phyloP scores from a whole-genome alignment of 2,888 invertebrate species.

The Campoplex capitator region DNA sequence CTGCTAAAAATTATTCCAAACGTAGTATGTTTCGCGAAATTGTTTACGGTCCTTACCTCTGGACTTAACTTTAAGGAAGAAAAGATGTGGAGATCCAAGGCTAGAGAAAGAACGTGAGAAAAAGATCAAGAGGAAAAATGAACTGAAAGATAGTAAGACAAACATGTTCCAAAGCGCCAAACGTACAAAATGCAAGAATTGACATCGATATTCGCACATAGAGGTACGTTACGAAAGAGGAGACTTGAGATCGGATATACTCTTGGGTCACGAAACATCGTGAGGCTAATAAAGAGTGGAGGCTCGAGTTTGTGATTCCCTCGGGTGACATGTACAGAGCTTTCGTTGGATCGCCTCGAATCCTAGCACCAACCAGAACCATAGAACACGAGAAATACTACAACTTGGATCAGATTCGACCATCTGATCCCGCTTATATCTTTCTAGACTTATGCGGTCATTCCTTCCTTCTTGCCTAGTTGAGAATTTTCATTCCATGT shows the following conservation, averaged over 20 bases:
- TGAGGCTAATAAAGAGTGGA: constrained; percentile 58
- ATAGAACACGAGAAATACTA: constrained; percentile 20
- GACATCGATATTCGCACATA: constrained; percentile 46
- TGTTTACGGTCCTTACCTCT: background rate
- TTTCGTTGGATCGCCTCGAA: constrained; percentile 37
- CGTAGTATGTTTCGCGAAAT: background rate
- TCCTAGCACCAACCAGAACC: constrained; percentile 27
- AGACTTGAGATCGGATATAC: constrained; percentile 17
- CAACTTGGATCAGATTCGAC: constrained; percentile 39
- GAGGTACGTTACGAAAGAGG: constrained; percentile 17
- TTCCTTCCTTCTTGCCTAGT: background rate
- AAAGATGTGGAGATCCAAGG: background rate
- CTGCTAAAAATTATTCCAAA: background rate
- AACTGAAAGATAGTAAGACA: constrained; percentile 6
- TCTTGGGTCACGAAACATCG: constrained; percentile 54
- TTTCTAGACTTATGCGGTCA: background rate
- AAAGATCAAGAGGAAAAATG: background rate
- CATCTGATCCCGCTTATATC: constrained; percentile 15
- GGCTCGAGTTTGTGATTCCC: constrained; percentile 51
- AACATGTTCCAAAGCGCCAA: background rate
- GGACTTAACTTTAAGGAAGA: background rate
- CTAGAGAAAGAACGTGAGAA: background rate
- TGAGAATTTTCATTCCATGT: constrained; percentile 12
- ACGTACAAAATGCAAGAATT: constrained; percentile 24
- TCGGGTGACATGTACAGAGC: constrained; percentile 43